phyloP scores from a whole-genome alignment of 2,888 invertebrate genomes.

The Apoda limacodes region DNA sequence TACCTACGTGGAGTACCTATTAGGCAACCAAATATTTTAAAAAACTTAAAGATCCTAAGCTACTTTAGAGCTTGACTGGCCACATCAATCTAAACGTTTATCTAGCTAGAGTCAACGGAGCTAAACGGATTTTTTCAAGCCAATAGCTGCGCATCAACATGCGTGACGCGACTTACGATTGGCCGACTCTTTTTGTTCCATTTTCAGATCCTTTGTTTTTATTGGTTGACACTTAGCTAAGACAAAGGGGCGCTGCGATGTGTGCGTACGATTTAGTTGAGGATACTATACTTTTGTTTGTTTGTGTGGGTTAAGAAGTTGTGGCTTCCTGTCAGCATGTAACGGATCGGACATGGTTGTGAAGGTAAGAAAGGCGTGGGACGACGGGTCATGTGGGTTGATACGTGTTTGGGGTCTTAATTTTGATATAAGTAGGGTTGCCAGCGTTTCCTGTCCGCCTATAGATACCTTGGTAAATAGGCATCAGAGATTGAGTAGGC shows the following conservation, averaged over 20 bases:
- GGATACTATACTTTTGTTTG: slow-evolving; percentile 25
- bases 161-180: slow-evolving; percentile 63
- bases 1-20: no score
- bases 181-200: slow-evolving; percentile 66
- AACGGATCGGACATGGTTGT: no score
- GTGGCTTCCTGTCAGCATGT: slow-evolving; percentile 46
- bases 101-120: slow-evolving; percentile 57
- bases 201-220: slow-evolving; percentile 70
- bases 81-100: slow-evolving; percentile 64
- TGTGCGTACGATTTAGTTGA: slow-evolving; percentile 52
- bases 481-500: slow-evolving; percentile 39
- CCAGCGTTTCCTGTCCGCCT: slow-evolving; percentile 35
- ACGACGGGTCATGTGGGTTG: slow-evolving; percentile 32
- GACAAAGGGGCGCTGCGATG: slow-evolving; percentile 63
- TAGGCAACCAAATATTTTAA: slow-evolving; percentile 10
- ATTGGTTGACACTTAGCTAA: slow-evolving; percentile 71
- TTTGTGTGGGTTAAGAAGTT: slow-evolving; percentile 60
- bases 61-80: no score
- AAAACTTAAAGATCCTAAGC: slow-evolving; percentile 32
- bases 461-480: no score
- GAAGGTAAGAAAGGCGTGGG: slow-evolving; percentile 41
- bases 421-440: slow-evolving; percentile 56
- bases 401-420: slow-evolving; percentile 53
- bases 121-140: slow-evolving; percentile 68
- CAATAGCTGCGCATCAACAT: slow-evolving; percentile 66